A percentile compares a stretch with the other conserved stretches of the same genome.
These are phyloP conservation scores for Choloepus hoffmanni DNA, from an alignment of 2,113 vertebrate genomes.

Conservation along the genomic window DNA sequence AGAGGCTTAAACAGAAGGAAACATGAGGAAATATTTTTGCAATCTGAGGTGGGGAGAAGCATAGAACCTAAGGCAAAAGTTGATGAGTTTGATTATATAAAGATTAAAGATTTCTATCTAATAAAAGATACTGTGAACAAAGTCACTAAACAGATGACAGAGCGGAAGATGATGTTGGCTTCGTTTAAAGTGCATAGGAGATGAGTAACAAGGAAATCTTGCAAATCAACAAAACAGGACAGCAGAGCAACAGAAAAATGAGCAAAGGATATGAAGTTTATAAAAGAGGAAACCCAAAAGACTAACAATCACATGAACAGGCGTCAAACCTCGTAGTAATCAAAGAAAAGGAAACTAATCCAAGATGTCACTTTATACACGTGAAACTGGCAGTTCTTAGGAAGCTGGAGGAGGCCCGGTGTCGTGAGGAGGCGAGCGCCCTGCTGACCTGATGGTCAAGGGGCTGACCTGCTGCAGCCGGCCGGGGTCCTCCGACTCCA, in stretches of 20 bases:
- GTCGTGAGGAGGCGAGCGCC: not conserved
- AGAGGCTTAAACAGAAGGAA: not conserved
- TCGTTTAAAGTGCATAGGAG: slow-evolving; percentile 1
- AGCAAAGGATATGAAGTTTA: not conserved
- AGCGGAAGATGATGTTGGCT: not conserved
- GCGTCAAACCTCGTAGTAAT: not conserved
- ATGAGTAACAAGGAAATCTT: slow-evolving; percentile 7
- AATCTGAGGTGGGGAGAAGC: not conserved
- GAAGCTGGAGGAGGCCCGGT: not conserved
- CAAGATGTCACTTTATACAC: not conserved
- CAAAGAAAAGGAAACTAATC: slow-evolving; percentile 18
- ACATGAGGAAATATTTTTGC: not conserved
- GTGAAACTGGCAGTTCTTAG: not conserved
- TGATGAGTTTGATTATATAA: slow-evolving; percentile 26
- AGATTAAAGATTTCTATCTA: not conserved
- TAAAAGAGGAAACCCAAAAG: not conserved
- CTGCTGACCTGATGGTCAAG: not conserved
- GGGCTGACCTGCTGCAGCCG: no score
- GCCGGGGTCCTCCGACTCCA: not conserved
- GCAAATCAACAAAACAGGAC: not conserved
- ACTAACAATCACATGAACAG: not conserved
- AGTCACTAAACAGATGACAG: slow-evolving; percentile 13
- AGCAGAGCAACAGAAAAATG: slow-evolving; percentile 12
- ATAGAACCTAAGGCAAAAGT: not conserved
- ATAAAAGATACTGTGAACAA: slow-evolving; percentile 11